phyloP scores from a whole-genome alignment of 2,113 vertebrate genomes.

The Verasper variegatus region DNA sequence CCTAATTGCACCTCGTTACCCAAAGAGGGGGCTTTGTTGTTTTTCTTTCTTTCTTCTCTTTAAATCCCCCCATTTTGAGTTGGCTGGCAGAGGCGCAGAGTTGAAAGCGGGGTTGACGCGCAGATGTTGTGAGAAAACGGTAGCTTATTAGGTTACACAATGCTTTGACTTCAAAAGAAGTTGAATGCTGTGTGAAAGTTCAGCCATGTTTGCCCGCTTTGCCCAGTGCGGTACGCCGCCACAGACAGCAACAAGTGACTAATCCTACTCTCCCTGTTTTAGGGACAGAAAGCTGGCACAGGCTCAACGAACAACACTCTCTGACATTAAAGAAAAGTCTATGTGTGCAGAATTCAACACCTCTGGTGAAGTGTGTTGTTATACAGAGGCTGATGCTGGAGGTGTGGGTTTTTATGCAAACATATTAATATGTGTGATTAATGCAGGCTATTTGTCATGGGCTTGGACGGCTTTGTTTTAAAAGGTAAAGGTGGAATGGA shows the following conservation, averaged over 20 bases:
- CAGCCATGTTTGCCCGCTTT: conserved; percentile 61
- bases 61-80: conserved; percentile 56
- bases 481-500: conserved; percentile 59
- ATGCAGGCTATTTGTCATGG: conserved; percentile 56
- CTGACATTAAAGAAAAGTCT: conserved; percentile 40
- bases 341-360: conserved; percentile 27
- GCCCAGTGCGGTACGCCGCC: conserved; percentile 27
- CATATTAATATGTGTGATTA: conserved; percentile 58
- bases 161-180: conserved; percentile 71
- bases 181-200: conserved; percentile 69
- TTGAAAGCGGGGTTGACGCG: conserved; percentile 80
- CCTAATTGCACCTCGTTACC: conserved; percentile 73
- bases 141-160: conserved; percentile 83
- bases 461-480: conserved; percentile 56
- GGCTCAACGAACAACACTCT: conserved; percentile 64
- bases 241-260: conserved; percentile 67
- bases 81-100: conserved; percentile 64
- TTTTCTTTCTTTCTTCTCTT: conserved; percentile 63
- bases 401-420: conserved; percentile 38
- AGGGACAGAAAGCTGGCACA: conserved; percentile 55
- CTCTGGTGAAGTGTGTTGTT: conserved; percentile 18
- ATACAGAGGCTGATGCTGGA: conserved; percentile 14
- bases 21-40: conserved; percentile 39
- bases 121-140: conserved; percentile 82
- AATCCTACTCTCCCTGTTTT: conserved; percentile 61